Conservation (phyloP, 2,888 invertebrate species). For the Neoaliturus tenellus region DNA sequence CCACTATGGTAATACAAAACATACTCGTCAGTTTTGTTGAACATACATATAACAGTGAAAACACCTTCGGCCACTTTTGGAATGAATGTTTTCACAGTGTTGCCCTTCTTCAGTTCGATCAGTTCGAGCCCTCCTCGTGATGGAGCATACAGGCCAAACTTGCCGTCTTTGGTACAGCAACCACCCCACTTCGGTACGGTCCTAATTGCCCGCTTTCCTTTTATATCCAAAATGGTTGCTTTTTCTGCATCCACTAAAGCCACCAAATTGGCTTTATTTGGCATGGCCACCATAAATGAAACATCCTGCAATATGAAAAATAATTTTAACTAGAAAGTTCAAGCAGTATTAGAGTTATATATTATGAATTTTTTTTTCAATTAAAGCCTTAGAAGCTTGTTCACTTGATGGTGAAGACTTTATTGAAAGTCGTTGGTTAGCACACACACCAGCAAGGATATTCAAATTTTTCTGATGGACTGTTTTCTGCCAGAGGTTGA, state of each 20-base stretch:
- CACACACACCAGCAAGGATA: too few relatives aligned
- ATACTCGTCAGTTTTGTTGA: conserved; percentile 95
- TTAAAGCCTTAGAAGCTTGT: too few relatives aligned
- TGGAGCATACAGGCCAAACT: conserved; percentile 95
- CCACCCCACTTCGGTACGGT: conserved; percentile 96
- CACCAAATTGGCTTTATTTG: conserved; percentile 89
- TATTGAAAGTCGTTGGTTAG: too few relatives aligned
- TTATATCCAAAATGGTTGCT: conserved; percentile 92
- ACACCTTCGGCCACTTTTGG: conserved; percentile 98
- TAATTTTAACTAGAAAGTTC: too few relatives aligned
- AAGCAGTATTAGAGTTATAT: too few relatives aligned
- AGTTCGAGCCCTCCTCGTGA: conserved; percentile 95
- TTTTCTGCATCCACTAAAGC: conserved; percentile 94
- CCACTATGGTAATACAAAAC: conserved; percentile 98
- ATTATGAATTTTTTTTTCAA: too few relatives aligned
- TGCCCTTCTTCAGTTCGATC: conserved; percentile 92
- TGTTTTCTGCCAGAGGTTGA: too few relatives aligned
- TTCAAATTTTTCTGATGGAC: too few relatives aligned
- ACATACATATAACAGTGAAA: conserved; percentile 96
- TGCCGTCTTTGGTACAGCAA: conserved; percentile 89
- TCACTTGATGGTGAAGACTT: too few relatives aligned
- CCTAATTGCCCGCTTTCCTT: conserved; percentile 90
- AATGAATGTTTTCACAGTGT: conserved; percentile 92
- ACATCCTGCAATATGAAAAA: conserved; percentile 80
- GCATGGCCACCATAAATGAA: conserved; percentile 84